These are phyloP conservation scores for Lycaon pictus DNA, from an alignment of 2,113 vertebrate species.

Conservation along the genomic window DNA sequence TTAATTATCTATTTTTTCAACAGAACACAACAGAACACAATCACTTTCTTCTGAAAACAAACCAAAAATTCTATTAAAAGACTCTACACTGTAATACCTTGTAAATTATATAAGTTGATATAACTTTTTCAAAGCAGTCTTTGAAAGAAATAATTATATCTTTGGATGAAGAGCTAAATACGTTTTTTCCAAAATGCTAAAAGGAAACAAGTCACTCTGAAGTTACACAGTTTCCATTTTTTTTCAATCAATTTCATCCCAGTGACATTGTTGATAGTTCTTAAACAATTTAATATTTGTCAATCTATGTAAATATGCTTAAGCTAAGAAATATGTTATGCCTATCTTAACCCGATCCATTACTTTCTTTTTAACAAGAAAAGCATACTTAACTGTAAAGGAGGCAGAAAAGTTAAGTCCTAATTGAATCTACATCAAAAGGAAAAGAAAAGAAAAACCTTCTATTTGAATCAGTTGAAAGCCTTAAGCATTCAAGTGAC, in stretches of 20 bases:
- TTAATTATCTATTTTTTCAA: slow-evolving; percentile 30
- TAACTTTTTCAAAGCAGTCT: slow-evolving; percentile 60
- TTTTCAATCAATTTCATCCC: slow-evolving; percentile 52
- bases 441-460: not conserved
- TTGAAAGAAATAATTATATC: slow-evolving; percentile 54
- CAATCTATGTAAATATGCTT: slow-evolving; percentile 50
- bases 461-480: slow-evolving; percentile 71
- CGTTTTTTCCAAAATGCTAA: slow-evolving; percentile 9
- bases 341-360: slow-evolving; percentile 34
- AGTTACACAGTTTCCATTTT: slow-evolving; percentile 9
- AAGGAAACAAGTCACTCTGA: slow-evolving; percentile 49
- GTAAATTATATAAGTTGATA: not conserved
- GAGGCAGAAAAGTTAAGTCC: slow-evolving; percentile 47
- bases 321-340: slow-evolving; percentile 3
- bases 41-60: slow-evolving; percentile 53
- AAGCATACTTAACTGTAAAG: slow-evolving; percentile 56
- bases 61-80: slow-evolving; percentile 36
- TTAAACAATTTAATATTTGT: slow-evolving; percentile 55
- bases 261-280: not conserved
- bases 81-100: not conserved
- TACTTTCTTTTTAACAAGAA: slow-evolving; percentile 58
- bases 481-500: slow-evolving; percentile 46
- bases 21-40: not conserved
- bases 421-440: slow-evolving; percentile 64
- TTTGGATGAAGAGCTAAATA: not conserved